Conservation (phyloP, 1,140 invertebrate genomes). For the Drosophila lowei region DNA sequence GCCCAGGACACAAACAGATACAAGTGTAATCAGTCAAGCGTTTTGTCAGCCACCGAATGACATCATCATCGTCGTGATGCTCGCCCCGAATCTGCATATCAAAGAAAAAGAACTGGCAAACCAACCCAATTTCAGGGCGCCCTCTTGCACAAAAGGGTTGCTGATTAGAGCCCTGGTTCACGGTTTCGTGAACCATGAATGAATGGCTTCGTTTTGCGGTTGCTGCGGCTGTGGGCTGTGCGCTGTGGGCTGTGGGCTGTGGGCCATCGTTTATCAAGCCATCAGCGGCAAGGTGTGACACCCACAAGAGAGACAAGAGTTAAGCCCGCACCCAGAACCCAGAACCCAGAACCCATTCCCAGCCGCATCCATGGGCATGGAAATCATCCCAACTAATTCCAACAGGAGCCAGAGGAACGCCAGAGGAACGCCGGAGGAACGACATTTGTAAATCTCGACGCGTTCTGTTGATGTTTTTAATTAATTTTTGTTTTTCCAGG, state of each 20-base stretch:
- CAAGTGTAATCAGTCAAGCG: slow-evolving; percentile 83
- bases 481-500: slow-evolving; percentile 58
- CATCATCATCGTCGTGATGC: slow-evolving; percentile 55
- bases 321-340: slow-evolving; percentile 10
- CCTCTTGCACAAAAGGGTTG: slow-evolving; percentile 63
- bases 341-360: slow-evolving; percentile 23
- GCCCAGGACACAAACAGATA: slow-evolving; percentile 69
- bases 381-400: slow-evolving; percentile 74
- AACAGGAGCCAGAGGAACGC: slow-evolving; percentile 15
- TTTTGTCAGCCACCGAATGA: slow-evolving; percentile 75
- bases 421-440: slow-evolving; percentile 4
- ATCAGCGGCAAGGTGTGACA: slow-evolving; percentile 64
- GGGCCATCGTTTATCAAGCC: slow-evolving; percentile 67
- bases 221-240: slow-evolving; percentile 14
- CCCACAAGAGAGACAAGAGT: slow-evolving; percentile 13
- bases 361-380: neutral
- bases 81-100: slow-evolving; percentile 70
- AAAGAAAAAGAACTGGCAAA: slow-evolving; percentile 56
- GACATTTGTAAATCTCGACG: slow-evolving; percentile 67
- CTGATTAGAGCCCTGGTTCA: slow-evolving; percentile 67
- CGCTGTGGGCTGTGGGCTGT: neutral
- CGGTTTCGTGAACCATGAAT: slow-evolving; percentile 69
- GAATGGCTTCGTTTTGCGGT: slow-evolving; percentile 42
- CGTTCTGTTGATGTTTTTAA: slow-evolving; percentile 80
- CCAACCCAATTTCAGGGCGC: slow-evolving; percentile 47